phyloP scores from a whole-genome alignment of 2,888 invertebrate genomes.

The Ceraclea dissimilis region DNA sequence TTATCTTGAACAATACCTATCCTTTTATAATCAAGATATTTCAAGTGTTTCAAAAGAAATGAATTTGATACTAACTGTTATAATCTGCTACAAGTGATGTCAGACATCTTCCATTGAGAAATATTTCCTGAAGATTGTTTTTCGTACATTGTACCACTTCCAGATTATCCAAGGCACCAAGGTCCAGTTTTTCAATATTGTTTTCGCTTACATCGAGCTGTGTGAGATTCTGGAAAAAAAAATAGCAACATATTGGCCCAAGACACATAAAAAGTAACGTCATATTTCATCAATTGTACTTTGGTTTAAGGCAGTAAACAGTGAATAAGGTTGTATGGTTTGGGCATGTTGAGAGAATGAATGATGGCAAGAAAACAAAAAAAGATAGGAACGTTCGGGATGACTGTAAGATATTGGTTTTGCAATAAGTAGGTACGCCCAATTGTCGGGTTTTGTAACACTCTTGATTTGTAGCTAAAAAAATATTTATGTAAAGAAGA shows the following conservation, averaged over 20 bases:
- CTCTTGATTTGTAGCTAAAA: too few species aligned
- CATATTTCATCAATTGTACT: slow-evolving; percentile 1
- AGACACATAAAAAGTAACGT: not conserved
- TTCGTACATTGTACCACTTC: slow-evolving; percentile 70
- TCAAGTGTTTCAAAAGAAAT: not conserved
- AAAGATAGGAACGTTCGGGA: too few species aligned
- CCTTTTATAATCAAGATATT: too few species aligned
- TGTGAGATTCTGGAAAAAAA: slow-evolving; percentile 62
- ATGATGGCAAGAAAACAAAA: too few species aligned
- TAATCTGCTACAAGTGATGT: slow-evolving; percentile 72
- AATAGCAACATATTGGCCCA: too few species aligned
- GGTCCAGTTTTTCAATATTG: slow-evolving; percentile 71
- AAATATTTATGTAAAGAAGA: too few species aligned
- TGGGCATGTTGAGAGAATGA: slow-evolving; percentile 2
- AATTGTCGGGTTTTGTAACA: too few species aligned
- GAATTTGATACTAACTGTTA: slow-evolving; percentile 54
- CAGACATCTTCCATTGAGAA: slow-evolving; percentile 69
- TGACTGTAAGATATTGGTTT: too few species aligned
- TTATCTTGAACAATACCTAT: too few species aligned
- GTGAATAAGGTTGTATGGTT: not conserved
- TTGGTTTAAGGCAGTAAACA: not conserved
- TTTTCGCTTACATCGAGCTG: slow-evolving; percentile 80
- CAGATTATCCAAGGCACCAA: slow-evolving; percentile 70
- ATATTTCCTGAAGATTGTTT: slow-evolving; percentile 67
- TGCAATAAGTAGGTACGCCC: too few species aligned